A percentile compares a stretch with the other conserved stretches of the same genome.
Evolutionary conservation across 1,140 invertebrate species (phyloP).

Genomic region (Drosophila virilis): DNA sequence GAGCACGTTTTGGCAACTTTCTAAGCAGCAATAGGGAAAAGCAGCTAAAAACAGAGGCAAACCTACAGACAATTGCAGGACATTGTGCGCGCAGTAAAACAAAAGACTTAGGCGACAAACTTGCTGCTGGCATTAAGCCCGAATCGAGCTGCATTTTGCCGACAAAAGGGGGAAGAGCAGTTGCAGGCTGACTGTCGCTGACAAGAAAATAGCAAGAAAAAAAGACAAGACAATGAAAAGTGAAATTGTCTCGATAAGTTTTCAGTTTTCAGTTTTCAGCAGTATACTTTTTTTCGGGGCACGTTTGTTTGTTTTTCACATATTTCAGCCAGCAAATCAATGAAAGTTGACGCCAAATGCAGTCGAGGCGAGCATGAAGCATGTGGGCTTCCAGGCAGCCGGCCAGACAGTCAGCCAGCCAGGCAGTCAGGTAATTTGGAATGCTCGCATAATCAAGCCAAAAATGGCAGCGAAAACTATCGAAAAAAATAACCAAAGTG

Average conservation of each 20-base stretch:
- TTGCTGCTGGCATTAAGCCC: slow-evolving; percentile 22
- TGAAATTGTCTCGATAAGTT: slow-evolving; percentile 72
- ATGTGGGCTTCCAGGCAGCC: slow-evolving; percentile 29
- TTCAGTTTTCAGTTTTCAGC: slow-evolving; percentile 55
- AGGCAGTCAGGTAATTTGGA: slow-evolving; percentile 50
- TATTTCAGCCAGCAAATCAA: slow-evolving; percentile 56
- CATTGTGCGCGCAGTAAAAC: slow-evolving; percentile 28
- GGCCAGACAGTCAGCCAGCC: slow-evolving; percentile 5
- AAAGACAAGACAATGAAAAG: slow-evolving; percentile 66
- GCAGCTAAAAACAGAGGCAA: not conserved
- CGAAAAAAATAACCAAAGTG: slow-evolving; percentile 36
- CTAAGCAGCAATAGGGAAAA: slow-evolving; percentile 13
- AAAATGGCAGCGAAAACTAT: slow-evolving; percentile 57
- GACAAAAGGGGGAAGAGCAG: slow-evolving; percentile 11
- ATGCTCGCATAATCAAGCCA: slow-evolving; percentile 77
- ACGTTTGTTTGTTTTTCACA: slow-evolving; percentile 53
- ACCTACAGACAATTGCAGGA: slow-evolving; percentile 30
- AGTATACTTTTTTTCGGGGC: slow-evolving; percentile 34
- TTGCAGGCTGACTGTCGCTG: slow-evolving; percentile 1
- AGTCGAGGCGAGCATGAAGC: slow-evolving; percentile 22
- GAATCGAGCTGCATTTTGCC: not conserved
- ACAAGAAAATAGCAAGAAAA: slow-evolving; percentile 1
- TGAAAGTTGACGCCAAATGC: slow-evolving; percentile 56
- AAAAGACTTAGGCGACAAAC: slow-evolving; percentile 67
- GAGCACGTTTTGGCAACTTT: slow-evolving; percentile 27